A percentile compares a stretch with the other conserved stretches of the same genome.
These are phyloP conservation scores for Hippoglossus hippoglossus DNA, from an alignment of 2,797 vertebrate species.

Conservation along the genomic window DNA sequence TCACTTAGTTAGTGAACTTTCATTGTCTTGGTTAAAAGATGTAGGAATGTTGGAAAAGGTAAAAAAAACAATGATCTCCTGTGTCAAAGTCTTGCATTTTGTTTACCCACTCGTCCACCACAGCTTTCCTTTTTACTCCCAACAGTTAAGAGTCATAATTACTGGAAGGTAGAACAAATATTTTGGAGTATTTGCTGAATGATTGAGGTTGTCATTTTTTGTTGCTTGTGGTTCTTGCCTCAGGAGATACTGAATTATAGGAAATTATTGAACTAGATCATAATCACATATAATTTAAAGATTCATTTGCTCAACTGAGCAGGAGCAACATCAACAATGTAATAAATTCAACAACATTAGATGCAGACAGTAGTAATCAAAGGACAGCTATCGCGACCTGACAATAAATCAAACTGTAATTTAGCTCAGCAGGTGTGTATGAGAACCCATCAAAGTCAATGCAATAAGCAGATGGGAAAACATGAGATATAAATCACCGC, in stretches of 20 bases:
- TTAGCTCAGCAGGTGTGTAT: neutral
- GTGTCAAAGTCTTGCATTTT: neutral
- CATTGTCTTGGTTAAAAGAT: neutral
- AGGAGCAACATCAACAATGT: neutral
- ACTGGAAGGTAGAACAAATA: neutral
- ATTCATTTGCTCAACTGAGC: neutral
- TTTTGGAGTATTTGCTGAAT: neutral
- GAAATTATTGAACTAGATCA: neutral
- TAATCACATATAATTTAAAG: neutral
- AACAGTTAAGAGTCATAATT: neutral
- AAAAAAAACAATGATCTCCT: neutral
- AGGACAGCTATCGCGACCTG: neutral
- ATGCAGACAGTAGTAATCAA: neutral
- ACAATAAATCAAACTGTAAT: neutral
- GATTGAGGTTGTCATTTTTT: neutral
- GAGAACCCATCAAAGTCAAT: neutral
- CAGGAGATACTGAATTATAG: neutral
- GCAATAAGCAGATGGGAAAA: slow-evolving; percentile 4
- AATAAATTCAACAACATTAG: neutral
- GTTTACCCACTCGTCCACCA: neutral
- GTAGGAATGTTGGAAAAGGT: neutral
- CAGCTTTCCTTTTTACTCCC: neutral
- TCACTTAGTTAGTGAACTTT: neutral
- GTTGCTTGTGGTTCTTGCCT: neutral
- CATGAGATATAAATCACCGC: neutral